Percentiles rank a stretch among this genome's conserved stretches.
phyloP scores from a whole-genome alignment of 1,140 invertebrate genomes.

The Camponotus pennsylvanicus region DNA sequence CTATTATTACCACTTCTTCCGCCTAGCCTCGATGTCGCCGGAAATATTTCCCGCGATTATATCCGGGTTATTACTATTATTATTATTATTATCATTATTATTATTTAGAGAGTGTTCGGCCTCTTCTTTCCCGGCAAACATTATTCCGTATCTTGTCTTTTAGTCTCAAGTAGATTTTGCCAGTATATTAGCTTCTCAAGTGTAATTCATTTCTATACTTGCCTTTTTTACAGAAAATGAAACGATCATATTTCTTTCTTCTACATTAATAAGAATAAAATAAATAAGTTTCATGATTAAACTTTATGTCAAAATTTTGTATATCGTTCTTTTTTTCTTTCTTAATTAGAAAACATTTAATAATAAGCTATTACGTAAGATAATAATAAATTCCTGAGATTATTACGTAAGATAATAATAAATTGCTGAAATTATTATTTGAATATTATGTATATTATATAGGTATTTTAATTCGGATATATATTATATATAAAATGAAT shows the following conservation, averaged over 20 bases:
- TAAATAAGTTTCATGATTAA: conserved; percentile 2
- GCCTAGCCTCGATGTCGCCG: background rate
- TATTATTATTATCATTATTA: conserved; percentile 34
- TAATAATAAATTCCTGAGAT: too few relatives aligned
- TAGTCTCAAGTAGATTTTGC: background rate
- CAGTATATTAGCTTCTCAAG: background rate
- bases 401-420: too few relatives aligned
- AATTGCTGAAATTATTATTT: too few relatives aligned
- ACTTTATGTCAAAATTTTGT: background rate
- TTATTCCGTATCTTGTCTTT: background rate
- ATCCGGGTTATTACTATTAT: conserved; percentile 35
- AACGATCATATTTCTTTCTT: background rate
- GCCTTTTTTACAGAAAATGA: background rate
- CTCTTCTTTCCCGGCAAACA: background rate
- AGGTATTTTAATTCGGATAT: background rate
- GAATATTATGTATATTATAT: background rate
- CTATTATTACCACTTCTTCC: conserved; percentile 6
- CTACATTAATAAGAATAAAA: background rate
- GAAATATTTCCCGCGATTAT: conserved; percentile 39
- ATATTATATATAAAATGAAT: conserved; percentile 15
- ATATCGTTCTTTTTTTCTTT: background rate
- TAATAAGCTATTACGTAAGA: too few relatives aligned
- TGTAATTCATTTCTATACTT: background rate
- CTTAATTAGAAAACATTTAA: background rate
- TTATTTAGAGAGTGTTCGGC: conserved; percentile 37